phyloP scores from a whole-genome alignment of 2,888 invertebrate genomes.

The Automeris io region DNA sequence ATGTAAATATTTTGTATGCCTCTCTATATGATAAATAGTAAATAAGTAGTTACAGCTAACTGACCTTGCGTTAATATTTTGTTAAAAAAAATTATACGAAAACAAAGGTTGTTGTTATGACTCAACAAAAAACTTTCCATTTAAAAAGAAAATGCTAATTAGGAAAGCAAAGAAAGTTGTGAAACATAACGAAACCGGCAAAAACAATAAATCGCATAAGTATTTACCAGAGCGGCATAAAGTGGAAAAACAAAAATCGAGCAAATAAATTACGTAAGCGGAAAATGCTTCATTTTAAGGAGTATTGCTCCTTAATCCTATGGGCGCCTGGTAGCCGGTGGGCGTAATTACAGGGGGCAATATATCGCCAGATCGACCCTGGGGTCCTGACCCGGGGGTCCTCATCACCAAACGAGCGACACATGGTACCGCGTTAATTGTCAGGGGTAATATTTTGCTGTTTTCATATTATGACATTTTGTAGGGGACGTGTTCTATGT shows the following conservation, averaged over 20 bases:
- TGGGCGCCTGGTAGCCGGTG: slow-evolving; percentile 51
- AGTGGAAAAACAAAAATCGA: slow-evolving; percentile 32
- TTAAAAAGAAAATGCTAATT: slow-evolving; percentile 8
- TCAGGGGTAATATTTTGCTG: slow-evolving; percentile 41
- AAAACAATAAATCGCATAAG: slow-evolving; percentile 19
- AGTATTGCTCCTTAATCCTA: slow-evolving; percentile 59
- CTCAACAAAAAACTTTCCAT: background rate
- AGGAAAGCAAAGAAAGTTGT: slow-evolving; percentile 1
- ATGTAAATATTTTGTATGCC: too few relatives aligned
- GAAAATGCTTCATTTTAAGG: slow-evolving; percentile 63
- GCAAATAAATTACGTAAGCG: slow-evolving; percentile 42
- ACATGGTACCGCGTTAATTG: slow-evolving; percentile 70
- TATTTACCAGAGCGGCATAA: slow-evolving; percentile 32
- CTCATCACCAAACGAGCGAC: slow-evolving; percentile 60
- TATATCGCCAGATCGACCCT: slow-evolving; percentile 50
- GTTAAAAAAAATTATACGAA: too few relatives aligned
- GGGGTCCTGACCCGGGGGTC: slow-evolving; percentile 34
- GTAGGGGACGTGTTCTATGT: slow-evolving; percentile 22
- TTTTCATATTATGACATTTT: slow-evolving; percentile 53
- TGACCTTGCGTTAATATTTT: too few relatives aligned
- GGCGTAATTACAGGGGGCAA: slow-evolving; percentile 64
- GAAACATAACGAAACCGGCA: slow-evolving; percentile 13
- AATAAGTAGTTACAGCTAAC: too few relatives aligned
- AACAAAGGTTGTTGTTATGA: too few relatives aligned
- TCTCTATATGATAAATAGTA: too few relatives aligned